Evolutionary conservation across 2,888 invertebrate genomes (phyloP), one percentile per base, ranked within the genome.

Genomic region (Cheilosia pagana): DNA sequence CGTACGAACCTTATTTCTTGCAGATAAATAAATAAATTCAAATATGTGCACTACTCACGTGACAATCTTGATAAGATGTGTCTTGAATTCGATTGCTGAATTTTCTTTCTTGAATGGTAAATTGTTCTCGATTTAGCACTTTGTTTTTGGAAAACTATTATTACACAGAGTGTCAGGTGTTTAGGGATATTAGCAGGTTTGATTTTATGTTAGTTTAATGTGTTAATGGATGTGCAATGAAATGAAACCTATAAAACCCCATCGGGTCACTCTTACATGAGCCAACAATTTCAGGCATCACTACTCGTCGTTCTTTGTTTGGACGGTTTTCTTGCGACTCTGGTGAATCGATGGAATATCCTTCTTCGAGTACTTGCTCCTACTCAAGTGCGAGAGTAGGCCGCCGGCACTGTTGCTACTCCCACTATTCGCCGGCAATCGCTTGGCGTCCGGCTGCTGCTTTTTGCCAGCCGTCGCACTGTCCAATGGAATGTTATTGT

Each of bases 291-390:
- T n/a, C 1, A 50, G 50, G 45, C 41, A 67, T 76, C 57, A 75
- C 19, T 81, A 75, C 19, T 81, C 81, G 48, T 81, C 81, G 59
- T 48, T 67, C 48, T 76, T 81, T 7, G 67, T 19, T 14, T 85
- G 75, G 63, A 81, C 81, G 75, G 43, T 43, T 67, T 71, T 85
- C 21, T 81, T 85, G 39, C 85, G 85, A 76, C 81, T 76, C 45
- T 71, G 75, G 62, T 85, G 85, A 71, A 85, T 71, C 71, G 85
- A 31, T 16, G 81, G 85, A 81, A 85, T 76, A 57, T 85, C 85
- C 52, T 71, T 85, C n/a, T 67, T 81, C 25, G 81, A 53, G 57
- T 60, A 75, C 50, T 72, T 85, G 45, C 23, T 85, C 16, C 59
- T 65, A 19, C 65, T 12, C 48, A 76, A 53, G n/a, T 81, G 85